Conservation (phyloP, 1,140 invertebrate species). For the Zaprionus africanus region DNA sequence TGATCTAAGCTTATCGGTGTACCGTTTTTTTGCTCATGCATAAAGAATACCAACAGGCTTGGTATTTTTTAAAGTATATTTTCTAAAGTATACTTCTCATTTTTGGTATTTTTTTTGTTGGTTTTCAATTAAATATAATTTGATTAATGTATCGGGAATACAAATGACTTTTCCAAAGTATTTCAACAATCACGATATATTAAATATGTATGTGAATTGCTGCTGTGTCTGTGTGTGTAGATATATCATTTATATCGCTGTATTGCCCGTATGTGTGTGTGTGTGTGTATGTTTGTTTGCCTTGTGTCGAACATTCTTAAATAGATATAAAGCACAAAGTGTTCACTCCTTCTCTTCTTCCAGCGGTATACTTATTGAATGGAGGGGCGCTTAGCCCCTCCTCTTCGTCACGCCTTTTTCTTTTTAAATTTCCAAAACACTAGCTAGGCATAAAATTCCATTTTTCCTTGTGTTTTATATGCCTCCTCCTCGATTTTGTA, state of each 20-base stretch:
- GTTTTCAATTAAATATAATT: constrained; percentile 16
- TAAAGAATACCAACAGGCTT: constrained; percentile 61
- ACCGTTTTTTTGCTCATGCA: constrained; percentile 56
- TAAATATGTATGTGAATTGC: constrained; percentile 6
- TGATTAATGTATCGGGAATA: constrained; percentile 14
- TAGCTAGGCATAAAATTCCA: constrained; percentile 93
- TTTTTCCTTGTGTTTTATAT: constrained; percentile 94
- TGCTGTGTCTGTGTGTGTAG: constrained; percentile 7
- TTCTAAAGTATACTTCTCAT: neutral
- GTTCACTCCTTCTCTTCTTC: constrained; percentile 65
- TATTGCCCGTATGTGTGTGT: neutral
- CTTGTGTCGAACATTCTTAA: constrained; percentile 57
- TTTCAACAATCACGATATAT: constrained; percentile 24
- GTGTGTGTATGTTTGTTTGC: constrained; percentile 16
- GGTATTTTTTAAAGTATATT: constrained; percentile 32
- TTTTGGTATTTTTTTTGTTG: constrained; percentile 3
- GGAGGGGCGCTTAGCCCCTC: neutral
- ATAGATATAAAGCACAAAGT: constrained; percentile 81
- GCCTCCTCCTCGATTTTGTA: constrained; percentile 97
- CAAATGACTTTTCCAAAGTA: constrained; percentile 15
- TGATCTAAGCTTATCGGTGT: constrained; percentile 69
- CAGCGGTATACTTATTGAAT: constrained; percentile 29
- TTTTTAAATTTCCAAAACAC: neutral
- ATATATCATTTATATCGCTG: constrained; percentile 6
- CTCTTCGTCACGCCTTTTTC: neutral